Evolutionary conservation across 2,888 invertebrate species (phyloP).

Genomic region (Catocala nupta): DNA sequence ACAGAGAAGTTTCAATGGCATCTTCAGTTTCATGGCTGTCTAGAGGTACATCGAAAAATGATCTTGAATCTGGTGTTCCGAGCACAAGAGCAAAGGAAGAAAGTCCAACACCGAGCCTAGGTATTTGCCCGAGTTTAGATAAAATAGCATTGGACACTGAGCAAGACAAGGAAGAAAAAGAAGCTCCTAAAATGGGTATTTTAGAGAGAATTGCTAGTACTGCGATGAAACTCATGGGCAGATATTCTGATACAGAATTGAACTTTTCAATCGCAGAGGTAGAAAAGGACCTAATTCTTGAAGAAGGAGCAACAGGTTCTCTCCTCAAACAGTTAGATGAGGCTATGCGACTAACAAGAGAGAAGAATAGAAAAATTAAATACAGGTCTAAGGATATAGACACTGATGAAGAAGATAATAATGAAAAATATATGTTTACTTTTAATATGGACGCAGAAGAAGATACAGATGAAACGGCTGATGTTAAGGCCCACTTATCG

Average conservation of each 20-base stretch:
- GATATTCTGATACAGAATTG: conserved; percentile 28
- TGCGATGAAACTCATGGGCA: conserved; percentile 43
- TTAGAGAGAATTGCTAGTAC: conserved; percentile 27
- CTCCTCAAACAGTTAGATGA: conserved; percentile 46
- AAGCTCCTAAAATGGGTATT: conserved; percentile 8
- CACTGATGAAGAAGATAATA: conserved; percentile 25
- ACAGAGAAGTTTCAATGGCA: conserved; percentile 3
- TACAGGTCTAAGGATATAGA: conserved; percentile 14
- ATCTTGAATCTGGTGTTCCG: not conserved
- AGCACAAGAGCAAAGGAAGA: not conserved
- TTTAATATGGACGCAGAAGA: conserved; percentile 38
- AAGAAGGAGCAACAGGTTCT: conserved; percentile 49
- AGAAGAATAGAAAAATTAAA: conserved; percentile 19
- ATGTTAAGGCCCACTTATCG: conserved; percentile 14
- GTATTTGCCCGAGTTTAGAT: not conserved
- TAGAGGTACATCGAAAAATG: not conserved
- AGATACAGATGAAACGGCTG: conserved; percentile 3
- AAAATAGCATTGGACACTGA: not conserved
- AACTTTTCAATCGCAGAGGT: conserved; percentile 1
- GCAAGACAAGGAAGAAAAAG: not conserved
- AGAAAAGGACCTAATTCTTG: conserved; percentile 44
- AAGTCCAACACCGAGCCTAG: not conserved
- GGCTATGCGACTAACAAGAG: conserved; percentile 29
- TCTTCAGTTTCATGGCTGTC: conserved; percentile 8
- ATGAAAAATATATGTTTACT: conserved; percentile 38